Conservation (phyloP, 92 coral and sea anemone genomes). For the Ricordea florida region DNA sequence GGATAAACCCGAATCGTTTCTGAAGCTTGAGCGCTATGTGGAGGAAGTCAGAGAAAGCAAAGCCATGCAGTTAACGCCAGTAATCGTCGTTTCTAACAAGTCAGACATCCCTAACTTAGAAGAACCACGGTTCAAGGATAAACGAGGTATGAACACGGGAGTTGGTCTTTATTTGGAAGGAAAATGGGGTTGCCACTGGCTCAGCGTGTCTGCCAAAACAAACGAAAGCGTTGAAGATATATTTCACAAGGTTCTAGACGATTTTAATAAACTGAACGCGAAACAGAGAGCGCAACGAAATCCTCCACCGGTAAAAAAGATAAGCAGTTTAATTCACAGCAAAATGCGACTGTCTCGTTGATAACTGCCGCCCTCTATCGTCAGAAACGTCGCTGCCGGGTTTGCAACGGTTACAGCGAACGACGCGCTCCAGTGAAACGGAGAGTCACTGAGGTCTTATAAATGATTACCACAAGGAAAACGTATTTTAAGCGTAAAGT, state of each 20-base stretch:
- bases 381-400: no score
- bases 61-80: constrained; percentile 30
- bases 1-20: constrained; percentile 61
- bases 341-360: no score
- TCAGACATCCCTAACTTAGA: constrained; percentile 32
- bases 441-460: no score
- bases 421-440: no score
- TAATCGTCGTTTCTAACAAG: constrained; percentile 88
- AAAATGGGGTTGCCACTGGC: constrained; percentile 67
- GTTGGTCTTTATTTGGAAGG: constrained; percentile 40
- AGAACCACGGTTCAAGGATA: constrained; percentile 29
- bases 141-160: constrained; percentile 40
- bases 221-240: constrained; percentile 45
- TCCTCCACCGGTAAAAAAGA: no score
- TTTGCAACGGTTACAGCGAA: no score
- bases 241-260: constrained; percentile 47
- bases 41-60: constrained; percentile 67
- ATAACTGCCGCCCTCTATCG: no score
- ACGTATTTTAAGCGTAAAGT: no score
- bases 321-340: no score
- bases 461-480: no score
- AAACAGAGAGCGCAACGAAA: no score
- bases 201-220: constrained; percentile 60
- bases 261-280: no score
- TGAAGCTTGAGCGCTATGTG: constrained; percentile 71